These are phyloP conservation scores for Apodemia duryi DNA, from an alignment of 2,888 invertebrate genomes.

Conservation along the genomic window DNA sequence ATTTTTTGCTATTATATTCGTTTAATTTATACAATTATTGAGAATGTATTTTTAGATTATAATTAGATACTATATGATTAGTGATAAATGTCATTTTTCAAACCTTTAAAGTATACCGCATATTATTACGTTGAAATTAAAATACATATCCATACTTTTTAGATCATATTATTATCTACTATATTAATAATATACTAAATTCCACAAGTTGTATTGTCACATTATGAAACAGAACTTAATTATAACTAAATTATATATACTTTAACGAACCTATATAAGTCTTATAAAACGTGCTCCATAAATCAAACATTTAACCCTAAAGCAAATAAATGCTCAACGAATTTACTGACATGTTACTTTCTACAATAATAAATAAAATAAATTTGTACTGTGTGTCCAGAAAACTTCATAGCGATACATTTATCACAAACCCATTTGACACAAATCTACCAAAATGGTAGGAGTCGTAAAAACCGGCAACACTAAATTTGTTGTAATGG, in stretches of 20 bases:
- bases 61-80: no score
- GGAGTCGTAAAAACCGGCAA: constrained; percentile 28
- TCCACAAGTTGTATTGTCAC: neutral
- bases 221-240: constrained; percentile 1
- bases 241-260: neutral
- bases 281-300: constrained; percentile 6
- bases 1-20: no score
- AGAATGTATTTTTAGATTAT: no score
- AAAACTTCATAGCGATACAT: constrained; percentile 45
- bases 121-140: no score
- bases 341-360: neutral
- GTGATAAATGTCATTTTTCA: no score
- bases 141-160: no score
- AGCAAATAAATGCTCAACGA: neutral
- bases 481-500: constrained; percentile 24
- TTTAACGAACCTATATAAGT: constrained; percentile 8
- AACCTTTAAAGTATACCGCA: no score
- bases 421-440: constrained; percentile 47
- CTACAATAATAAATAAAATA: constrained; percentile 39
- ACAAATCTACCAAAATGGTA: constrained; percentile 41
- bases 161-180: no score
- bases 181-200: no score
- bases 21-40: no score
- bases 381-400: constrained; percentile 62
- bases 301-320: constrained; percentile 1